Evolutionary conservation across 2,113 vertebrate genomes (phyloP).

Genomic region (Albula glossodonta): DNA sequence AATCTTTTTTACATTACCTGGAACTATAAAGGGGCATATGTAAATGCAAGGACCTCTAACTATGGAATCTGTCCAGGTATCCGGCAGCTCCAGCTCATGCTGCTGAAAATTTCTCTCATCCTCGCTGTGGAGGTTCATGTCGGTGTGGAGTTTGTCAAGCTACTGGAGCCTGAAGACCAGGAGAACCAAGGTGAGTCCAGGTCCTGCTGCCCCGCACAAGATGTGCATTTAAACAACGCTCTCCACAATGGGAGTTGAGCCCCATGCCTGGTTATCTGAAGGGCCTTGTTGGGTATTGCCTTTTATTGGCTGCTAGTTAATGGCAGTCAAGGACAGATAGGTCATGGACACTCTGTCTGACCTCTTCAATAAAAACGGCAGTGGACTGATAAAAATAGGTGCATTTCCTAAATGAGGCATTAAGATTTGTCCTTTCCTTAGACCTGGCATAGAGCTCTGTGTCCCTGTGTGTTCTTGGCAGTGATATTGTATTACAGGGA

Average conservation of each 20-base stretch:
- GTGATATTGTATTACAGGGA: constrained; percentile 40
- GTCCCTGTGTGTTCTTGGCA: constrained; percentile 55
- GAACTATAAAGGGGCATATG: neutral
- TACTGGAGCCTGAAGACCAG: constrained; percentile 92
- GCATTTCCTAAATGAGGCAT: constrained; percentile 60
- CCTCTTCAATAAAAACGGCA: constrained; percentile 45
- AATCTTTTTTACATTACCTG: too few species aligned
- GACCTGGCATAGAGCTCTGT: constrained; percentile 43
- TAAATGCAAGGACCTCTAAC: neutral
- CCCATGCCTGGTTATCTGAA: constrained; percentile 19
- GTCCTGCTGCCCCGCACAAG: neutral
- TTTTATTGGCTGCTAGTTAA: constrained; percentile 21
- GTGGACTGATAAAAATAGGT: constrained; percentile 59
- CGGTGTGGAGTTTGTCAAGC: constrained; percentile 89
- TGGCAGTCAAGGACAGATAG: constrained; percentile 20
- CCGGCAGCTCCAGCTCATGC: constrained; percentile 91
- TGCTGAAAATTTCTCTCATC: constrained; percentile 91
- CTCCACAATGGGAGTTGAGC: neutral
- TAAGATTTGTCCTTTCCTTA: constrained; percentile 36
- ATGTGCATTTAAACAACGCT: constrained; percentile 20
- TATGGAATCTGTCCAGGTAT: constrained; percentile 77
- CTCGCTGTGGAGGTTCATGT: constrained; percentile 94
- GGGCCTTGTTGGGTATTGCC: constrained; percentile 23
- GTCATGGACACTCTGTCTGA: constrained; percentile 29
- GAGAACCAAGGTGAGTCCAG: constrained; percentile 73